These are phyloP conservation scores for Deroptyus accipitrinus DNA, from an alignment of 2,113 vertebrate genomes.

Conservation along the genomic window DNA sequence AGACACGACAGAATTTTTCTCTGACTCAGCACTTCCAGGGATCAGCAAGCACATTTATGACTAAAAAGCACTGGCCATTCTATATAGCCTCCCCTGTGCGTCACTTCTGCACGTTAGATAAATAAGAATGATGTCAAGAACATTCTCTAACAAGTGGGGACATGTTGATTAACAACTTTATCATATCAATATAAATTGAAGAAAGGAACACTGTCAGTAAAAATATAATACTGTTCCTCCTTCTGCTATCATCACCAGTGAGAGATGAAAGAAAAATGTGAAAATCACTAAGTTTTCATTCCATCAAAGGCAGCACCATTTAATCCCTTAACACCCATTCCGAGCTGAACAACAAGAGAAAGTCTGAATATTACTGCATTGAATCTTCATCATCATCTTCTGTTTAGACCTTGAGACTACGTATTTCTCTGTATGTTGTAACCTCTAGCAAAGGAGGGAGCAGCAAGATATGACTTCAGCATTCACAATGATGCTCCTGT, in stretches of 20 bases:
- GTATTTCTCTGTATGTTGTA: rapidly evolving
- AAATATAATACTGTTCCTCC: not conserved
- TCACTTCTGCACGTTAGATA: not conserved
- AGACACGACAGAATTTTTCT: not conserved
- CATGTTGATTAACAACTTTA: not conserved
- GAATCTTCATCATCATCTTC: not conserved
- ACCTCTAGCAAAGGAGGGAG: not conserved
- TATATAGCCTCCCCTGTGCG: not conserved
- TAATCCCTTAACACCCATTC: not conserved
- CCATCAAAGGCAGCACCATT: not conserved
- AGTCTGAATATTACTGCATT: not conserved
- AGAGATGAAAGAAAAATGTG: not conserved
- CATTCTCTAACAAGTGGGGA: not conserved
- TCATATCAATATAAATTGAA: not conserved
- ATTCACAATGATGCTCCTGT: not conserved
- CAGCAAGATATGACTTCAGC: not conserved
- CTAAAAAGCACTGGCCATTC: not conserved
- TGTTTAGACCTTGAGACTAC: not conserved
- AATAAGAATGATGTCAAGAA: not conserved
- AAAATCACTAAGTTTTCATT: not conserved
- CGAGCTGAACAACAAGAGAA: not conserved
- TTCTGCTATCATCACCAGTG: not conserved
- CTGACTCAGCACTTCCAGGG: not conserved
- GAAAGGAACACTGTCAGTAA: not conserved
- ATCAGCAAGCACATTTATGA: not conserved